These are phyloP conservation scores for Phenganax stokvisi DNA, from an alignment of 92 coral and sea anemone species.

Conservation along the genomic window DNA sequence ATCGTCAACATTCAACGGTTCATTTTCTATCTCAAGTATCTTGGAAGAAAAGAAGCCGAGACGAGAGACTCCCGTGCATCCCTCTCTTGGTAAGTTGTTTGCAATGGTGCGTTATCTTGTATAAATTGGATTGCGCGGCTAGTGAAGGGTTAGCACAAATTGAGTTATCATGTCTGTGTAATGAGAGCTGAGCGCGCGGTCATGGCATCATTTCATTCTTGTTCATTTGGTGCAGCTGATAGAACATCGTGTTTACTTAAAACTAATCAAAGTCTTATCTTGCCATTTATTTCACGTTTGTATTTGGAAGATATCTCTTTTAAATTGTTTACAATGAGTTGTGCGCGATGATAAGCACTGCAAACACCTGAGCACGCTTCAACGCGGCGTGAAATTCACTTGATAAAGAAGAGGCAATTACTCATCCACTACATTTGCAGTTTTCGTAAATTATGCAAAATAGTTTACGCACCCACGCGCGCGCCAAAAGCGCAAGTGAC, in stretches of 20 bases:
- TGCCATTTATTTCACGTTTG: slow-evolving; percentile 30
- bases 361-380: not conserved
- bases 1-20: slow-evolving; percentile 67
- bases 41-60: slow-evolving; percentile 55
- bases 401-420: slow-evolving; percentile 23
- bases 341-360: slow-evolving; percentile 11
- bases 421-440: slow-evolving; percentile 1
- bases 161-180: not conserved
- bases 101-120: not conserved
- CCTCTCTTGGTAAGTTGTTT: slow-evolving; percentile 31
- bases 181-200: not conserved
- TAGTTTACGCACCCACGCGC: slow-evolving; percentile 38
- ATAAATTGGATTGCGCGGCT: not conserved
- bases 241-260: slow-evolving; percentile 10
- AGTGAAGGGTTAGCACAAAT: not conserved
- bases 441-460: slow-evolving; percentile 23
- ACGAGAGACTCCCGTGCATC: not conserved
- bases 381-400: slow-evolving; percentile 5
- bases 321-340: slow-evolving; percentile 37
- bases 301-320: slow-evolving; percentile 22
- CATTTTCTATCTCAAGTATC: slow-evolving; percentile 95
- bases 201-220: not conserved
- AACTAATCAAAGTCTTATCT: slow-evolving; percentile 24
- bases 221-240: no score
- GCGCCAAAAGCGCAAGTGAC: slow-evolving; percentile 6